Conservation (phyloP, 2,888 invertebrate genomes). For the Drosophila paranaensis region DNA sequence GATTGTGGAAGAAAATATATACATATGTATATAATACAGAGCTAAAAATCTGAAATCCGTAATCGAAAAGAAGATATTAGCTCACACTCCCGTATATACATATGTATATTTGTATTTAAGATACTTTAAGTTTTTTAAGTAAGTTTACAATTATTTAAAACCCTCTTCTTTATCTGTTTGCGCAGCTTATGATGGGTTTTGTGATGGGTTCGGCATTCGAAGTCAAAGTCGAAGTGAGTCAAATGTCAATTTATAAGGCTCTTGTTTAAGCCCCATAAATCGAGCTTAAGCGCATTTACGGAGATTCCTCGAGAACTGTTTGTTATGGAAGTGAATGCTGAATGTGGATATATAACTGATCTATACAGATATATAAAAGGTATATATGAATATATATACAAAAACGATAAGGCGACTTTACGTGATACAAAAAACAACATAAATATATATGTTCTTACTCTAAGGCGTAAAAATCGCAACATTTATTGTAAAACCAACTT, state of each 20-base stretch:
- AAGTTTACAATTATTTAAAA: not conserved
- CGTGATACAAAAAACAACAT: too few relatives aligned
- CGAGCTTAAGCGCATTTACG: not conserved
- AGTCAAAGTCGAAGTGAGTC: slow-evolving; percentile 41
- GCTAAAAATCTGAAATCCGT: too few relatives aligned
- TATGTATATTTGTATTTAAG: not conserved
- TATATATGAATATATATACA: too few relatives aligned
- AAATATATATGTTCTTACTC: too few relatives aligned
- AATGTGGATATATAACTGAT: too few relatives aligned
- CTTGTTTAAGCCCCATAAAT: too few relatives aligned
- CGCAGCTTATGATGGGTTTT: not conserved
- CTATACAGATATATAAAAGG: too few relatives aligned
- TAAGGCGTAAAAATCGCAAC: too few relatives aligned
- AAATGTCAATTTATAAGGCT: not conserved
- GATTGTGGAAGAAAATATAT: too few relatives aligned
- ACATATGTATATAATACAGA: too few relatives aligned
- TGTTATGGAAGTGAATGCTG: not conserved
- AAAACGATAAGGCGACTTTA: too few relatives aligned
- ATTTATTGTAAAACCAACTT: not conserved
- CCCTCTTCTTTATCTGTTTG: not conserved
- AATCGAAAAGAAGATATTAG: too few relatives aligned
- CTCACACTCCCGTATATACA: not conserved
- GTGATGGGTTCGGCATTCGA: slow-evolving; percentile 11
- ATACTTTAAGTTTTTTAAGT: not conserved
- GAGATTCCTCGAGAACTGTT: not conserved